Percentiles rank a stretch among this genome's conserved stretches.
Conservation (phyloP, 1,140 invertebrate species). For the Cyphomyrmex costatus region DNA sequence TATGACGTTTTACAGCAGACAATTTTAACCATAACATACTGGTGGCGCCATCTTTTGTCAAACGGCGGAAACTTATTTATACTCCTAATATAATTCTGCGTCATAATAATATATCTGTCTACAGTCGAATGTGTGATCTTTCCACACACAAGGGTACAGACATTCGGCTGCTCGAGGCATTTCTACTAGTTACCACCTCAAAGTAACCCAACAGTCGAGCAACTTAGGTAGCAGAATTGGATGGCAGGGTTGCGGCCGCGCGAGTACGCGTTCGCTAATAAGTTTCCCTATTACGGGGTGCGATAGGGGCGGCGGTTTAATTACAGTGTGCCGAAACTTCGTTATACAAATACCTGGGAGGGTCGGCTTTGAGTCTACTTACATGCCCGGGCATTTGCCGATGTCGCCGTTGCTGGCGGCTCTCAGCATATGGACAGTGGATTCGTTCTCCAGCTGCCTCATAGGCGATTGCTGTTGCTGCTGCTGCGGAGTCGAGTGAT, state of each 20-base stretch:
- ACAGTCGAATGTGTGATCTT: neutral
- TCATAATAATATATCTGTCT: neutral
- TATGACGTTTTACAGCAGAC: too few relatives aligned
- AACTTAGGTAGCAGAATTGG: slow-evolving; percentile 8
- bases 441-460: slow-evolving; percentile 76
- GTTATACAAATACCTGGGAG: slow-evolving; percentile 16
- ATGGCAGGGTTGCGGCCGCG: slow-evolving; percentile 14
- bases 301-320: slow-evolving; percentile 41
- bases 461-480: slow-evolving; percentile 27
- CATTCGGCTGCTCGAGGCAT: neutral
- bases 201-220: slow-evolving; percentile 11
- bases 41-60: too few relatives aligned
- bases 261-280: slow-evolving; percentile 37
- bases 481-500: slow-evolving; percentile 67
- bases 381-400: slow-evolving; percentile 68
- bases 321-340: slow-evolving; percentile 23
- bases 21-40: too few relatives aligned
- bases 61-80: too few relatives aligned
- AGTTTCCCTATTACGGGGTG: slow-evolving; percentile 39
- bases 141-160: neutral
- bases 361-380: slow-evolving; percentile 25
- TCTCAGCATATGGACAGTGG: slow-evolving; percentile 70
- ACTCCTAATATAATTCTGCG: too few relatives aligned
- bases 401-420: slow-evolving; percentile 79
- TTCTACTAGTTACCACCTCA: slow-evolving; percentile 5